Evolutionary conservation across 2,113 vertebrate species (phyloP).

Genomic region (Myrmophylax atrothorax): DNA sequence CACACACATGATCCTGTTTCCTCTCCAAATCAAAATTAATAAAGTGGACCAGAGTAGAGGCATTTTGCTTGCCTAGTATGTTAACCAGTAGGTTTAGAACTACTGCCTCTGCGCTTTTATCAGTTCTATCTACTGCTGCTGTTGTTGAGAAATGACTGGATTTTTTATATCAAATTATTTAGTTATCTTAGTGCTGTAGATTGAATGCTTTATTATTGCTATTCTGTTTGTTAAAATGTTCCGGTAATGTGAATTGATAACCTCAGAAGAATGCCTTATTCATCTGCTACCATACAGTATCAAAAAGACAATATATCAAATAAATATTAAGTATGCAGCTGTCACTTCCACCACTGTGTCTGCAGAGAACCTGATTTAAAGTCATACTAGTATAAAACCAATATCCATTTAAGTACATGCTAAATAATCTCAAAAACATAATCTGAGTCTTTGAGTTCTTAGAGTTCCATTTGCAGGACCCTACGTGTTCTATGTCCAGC

Average conservation of each 20-base stretch:
- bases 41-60: background rate
- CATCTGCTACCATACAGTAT: background rate
- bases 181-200: background rate
- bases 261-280: background rate
- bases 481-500: background rate
- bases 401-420: background rate
- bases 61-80: background rate
- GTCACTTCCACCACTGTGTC: background rate
- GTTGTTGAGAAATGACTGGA: background rate
- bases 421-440: background rate
- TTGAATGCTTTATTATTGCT: background rate
- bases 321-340: background rate
- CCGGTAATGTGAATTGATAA: background rate
- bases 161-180: background rate
- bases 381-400: background rate
- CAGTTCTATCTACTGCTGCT: background rate
- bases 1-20: rapidly evolving
- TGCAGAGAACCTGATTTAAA: background rate
- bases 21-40: background rate
- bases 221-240: background rate
- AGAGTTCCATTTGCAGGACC: background rate
- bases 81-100: background rate
- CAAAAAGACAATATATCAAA: background rate
- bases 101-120: background rate
- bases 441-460: background rate